Conservation (phyloP, 1,140 invertebrate genomes). For the Ridgeia piscesae region DNA sequence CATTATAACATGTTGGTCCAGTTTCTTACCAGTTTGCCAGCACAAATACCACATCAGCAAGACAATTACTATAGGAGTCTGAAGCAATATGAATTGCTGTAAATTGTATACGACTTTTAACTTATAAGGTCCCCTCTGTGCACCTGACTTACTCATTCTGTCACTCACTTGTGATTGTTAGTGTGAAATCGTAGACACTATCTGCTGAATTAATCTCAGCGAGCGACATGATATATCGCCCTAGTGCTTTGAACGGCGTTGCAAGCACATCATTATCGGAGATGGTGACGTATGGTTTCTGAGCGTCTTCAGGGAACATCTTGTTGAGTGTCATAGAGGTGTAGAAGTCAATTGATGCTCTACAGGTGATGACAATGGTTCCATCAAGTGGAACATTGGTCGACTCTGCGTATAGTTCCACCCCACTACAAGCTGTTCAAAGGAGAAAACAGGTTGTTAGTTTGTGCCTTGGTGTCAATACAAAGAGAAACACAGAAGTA, state of each 20-base stretch:
- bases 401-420: neutral
- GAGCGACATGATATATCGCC: neutral
- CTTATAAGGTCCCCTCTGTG: no score
- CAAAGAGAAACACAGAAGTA: neutral
- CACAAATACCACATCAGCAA: no score
- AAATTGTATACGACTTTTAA: no score
- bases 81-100: no score
- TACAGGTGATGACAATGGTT: neutral
- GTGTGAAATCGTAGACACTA: neutral
- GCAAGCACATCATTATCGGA: neutral
- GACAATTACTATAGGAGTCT: no score
- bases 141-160: neutral
- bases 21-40: no score
- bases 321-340: neutral
- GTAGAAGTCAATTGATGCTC: neutral
- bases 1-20: no score
- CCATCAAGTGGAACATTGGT: neutral
- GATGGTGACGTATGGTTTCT: neutral
- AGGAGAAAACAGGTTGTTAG: neutral
- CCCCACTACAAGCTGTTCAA: neutral
- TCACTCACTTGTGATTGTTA: neutral
- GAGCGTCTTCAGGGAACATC: neutral
- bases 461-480: neutral
- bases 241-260: neutral
- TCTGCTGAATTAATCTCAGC: neutral